A percentile compares a stretch with the other conserved stretches of the same genome.
These are phyloP conservation scores for Leptoclinus maculatus DNA, from an alignment of 2,797 vertebrate species.

Conservation along the genomic window DNA sequence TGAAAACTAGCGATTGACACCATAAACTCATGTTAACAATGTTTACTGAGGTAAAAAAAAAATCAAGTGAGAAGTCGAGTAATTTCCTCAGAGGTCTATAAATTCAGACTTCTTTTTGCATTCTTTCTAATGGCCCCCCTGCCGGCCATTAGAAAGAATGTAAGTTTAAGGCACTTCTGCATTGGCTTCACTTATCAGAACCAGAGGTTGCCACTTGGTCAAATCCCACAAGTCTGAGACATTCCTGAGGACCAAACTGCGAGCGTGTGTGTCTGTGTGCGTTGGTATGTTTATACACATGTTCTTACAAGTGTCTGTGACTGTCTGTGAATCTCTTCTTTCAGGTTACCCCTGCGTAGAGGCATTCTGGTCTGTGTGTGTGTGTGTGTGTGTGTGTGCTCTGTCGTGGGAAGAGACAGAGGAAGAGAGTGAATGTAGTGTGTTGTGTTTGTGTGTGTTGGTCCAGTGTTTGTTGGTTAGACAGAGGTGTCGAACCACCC, in stretches of 20 bases:
- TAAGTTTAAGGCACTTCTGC: background rate
- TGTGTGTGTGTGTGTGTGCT: conserved; percentile 28
- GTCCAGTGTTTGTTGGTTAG: conserved; percentile 27
- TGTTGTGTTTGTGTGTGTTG: conserved; percentile 29
- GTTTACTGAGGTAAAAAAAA: background rate
- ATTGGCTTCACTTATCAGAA: background rate
- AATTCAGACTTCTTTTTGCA: too few relatives aligned
- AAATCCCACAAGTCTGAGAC: conserved; percentile 46
- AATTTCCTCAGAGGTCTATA: background rate
- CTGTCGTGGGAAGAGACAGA: background rate
- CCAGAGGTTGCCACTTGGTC: conserved; percentile 1
- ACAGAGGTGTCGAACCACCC: conserved; percentile 61
- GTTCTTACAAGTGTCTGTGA: conserved; percentile 43
- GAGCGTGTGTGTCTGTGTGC: conserved; percentile 32
- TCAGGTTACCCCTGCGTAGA: background rate
- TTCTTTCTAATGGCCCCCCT: too few relatives aligned
- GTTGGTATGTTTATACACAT: conserved; percentile 49
- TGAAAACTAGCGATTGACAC: too few relatives aligned
- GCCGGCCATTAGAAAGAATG: background rate
- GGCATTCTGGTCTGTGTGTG: conserved; percentile 17
- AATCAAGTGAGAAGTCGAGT: too few relatives aligned
- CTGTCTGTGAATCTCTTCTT: conserved; percentile 25
- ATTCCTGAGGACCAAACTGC: conserved; percentile 56
- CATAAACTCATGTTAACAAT: too few relatives aligned
- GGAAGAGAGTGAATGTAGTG: conserved; percentile 12